phyloP scores from a whole-genome alignment of 2,113 vertebrate genomes.

The Aptenodytes patagonicus region DNA sequence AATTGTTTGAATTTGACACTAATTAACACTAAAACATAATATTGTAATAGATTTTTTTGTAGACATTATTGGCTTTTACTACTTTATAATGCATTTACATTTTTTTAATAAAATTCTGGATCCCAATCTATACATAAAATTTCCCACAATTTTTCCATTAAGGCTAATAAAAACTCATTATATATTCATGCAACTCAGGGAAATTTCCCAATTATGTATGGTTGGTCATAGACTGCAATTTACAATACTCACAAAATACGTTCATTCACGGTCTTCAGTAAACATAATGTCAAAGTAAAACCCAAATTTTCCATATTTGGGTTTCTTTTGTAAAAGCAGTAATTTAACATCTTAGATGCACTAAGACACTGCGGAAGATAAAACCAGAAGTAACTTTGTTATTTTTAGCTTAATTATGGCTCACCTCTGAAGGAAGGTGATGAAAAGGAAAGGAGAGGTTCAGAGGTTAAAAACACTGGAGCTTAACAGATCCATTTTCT shows the following conservation, averaged over 20 bases:
- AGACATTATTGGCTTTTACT: not conserved
- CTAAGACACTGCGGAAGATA: not conserved
- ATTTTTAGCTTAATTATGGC: not conserved
- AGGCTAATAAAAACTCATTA: not conserved
- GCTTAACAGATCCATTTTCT: not conserved
- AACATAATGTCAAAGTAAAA: not conserved
- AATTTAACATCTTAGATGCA: not conserved
- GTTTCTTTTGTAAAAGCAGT: not conserved
- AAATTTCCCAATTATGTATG: not conserved
- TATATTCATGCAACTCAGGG: not conserved
- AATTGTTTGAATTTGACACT: not conserved
- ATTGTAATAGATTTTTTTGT: not conserved
- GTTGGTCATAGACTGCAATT: not conserved
- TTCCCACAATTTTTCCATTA: not conserved
- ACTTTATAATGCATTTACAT: not conserved
- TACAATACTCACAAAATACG: not conserved
- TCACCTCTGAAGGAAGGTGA: not conserved
- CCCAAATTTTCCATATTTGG: not conserved
- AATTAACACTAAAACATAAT: not conserved
- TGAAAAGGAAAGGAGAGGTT: not conserved
- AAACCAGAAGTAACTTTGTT: not conserved
- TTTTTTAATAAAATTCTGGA: not conserved
- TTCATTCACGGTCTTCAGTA: not conserved
- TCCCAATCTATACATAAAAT: not conserved
- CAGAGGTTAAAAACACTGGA: not conserved